phyloP scores from a whole-genome alignment of 1,140 invertebrate species.

The Neodiprion virginianus region DNA sequence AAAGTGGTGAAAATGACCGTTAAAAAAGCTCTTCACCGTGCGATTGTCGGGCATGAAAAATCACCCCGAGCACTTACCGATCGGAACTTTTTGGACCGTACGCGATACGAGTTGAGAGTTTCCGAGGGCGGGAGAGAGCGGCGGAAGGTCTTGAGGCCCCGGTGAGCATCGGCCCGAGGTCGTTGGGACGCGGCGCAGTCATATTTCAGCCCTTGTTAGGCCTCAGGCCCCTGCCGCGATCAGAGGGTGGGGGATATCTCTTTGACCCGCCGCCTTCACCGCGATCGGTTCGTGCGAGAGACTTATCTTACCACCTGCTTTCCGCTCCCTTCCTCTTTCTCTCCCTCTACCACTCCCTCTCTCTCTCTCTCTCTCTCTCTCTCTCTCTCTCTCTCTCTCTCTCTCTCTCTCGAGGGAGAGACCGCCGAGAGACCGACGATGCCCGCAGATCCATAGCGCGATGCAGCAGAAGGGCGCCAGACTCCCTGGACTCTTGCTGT shows the following conservation, averaged over 20 bases:
- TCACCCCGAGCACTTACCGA: too few species aligned
- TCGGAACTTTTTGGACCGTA: too few species aligned
- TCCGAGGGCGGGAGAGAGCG: too few species aligned
- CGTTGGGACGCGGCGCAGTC: conserved; percentile 45
- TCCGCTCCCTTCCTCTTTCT: conserved; percentile 26
- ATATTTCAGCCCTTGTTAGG: conserved; percentile 60
- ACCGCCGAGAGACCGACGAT: too few species aligned
- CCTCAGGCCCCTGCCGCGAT: conserved; percentile 50
- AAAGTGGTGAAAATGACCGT: too few species aligned
- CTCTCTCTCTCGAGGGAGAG: too few species aligned
- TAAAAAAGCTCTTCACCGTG: too few species aligned
- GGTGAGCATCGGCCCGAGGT: conserved; percentile 10
- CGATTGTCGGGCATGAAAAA: too few species aligned
- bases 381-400: conserved; percentile 20
- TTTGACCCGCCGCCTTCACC: conserved; percentile 57
- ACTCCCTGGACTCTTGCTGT: too few species aligned
- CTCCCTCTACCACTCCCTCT: conserved; percentile 23
- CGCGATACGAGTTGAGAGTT: too few species aligned
- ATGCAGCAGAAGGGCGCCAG: too few species aligned
- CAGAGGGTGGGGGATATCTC: conserved; percentile 55
- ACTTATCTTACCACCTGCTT: conserved; percentile 53
- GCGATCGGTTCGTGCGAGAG: conserved; percentile 20
- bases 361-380: not conserved
- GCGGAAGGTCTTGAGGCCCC: not conserved
- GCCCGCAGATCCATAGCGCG: too few species aligned